These are phyloP conservation scores for Hippoglossus hippoglossus DNA, from an alignment of 2,797 vertebrate genomes.

Conservation along the genomic window DNA sequence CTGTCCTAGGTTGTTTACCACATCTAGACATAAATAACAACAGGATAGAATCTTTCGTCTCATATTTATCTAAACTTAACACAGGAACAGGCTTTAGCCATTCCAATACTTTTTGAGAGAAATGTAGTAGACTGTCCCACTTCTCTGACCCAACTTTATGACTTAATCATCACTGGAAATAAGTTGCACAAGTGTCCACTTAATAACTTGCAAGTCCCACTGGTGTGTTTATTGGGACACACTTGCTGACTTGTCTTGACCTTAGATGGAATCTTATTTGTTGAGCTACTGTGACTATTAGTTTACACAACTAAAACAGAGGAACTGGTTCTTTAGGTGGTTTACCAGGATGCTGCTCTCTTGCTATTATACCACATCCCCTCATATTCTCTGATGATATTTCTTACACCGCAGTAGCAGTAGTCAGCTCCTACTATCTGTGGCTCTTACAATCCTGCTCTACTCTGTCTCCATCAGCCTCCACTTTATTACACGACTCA, in stretches of 20 bases:
- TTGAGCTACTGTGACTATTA: too few species aligned
- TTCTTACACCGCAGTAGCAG: neutral
- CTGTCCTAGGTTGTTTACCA: too few species aligned
- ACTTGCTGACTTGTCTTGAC: neutral
- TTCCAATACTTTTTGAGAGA: neutral
- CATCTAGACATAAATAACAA: too few species aligned
- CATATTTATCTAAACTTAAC: neutral
- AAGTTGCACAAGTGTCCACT: neutral
- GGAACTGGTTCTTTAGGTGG: neutral
- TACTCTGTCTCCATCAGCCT: conserved; percentile 1
- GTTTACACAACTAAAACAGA: too few species aligned
- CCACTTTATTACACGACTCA: neutral
- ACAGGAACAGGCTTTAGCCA: neutral
- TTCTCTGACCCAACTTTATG: neutral
- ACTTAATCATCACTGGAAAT: neutral
- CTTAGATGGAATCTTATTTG: too few species aligned
- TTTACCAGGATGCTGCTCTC: neutral
- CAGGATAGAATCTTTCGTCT: neutral
- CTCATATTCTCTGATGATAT: neutral
- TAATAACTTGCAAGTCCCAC: neutral
- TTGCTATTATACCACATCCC: neutral
- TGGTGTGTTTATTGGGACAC: neutral
- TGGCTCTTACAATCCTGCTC: neutral
- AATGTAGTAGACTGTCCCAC: too few species aligned
- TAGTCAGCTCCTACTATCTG: neutral